A percentile compares a stretch with the other conserved stretches of the same genome.
Evolutionary conservation across 2,113 vertebrate species (phyloP).

Genomic region (Albula glossodonta): DNA sequence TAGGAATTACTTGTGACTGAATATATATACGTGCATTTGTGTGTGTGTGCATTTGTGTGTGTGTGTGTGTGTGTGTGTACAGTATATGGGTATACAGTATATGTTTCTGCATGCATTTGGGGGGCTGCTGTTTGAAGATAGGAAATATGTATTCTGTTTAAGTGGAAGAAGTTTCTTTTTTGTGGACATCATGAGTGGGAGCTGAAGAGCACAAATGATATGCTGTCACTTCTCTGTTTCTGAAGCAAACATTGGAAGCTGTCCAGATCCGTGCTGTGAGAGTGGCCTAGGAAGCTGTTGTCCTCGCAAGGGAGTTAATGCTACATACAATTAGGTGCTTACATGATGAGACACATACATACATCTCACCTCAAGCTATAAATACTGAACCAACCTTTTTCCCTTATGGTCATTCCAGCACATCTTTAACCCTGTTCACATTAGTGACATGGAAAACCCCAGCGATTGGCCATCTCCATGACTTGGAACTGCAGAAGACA

Average conservation of each 20-base stretch:
- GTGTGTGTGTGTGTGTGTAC: not conserved
- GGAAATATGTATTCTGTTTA: not conserved
- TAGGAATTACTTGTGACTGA: too few relatives aligned
- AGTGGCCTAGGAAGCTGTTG: not conserved
- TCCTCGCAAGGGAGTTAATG: not conserved
- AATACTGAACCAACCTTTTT: too few relatives aligned
- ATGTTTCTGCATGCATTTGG: too few relatives aligned
- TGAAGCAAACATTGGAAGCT: not conserved
- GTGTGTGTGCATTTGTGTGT: not conserved
- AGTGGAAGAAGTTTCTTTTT: not conserved
- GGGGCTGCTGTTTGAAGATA: too few relatives aligned
- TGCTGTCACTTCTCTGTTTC: not conserved
- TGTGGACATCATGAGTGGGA: not conserved
- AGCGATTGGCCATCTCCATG: too few relatives aligned
- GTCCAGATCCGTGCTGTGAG: not conserved
- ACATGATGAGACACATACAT: not conserved
- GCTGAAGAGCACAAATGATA: not conserved
- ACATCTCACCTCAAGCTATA: not conserved
- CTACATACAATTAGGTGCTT: not conserved
- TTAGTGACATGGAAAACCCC: too few relatives aligned
- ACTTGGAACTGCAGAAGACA: not conserved
- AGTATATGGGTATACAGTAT: too few relatives aligned
- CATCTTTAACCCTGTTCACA: too few relatives aligned
- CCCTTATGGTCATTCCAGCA: not conserved
- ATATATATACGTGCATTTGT: too few relatives aligned